phyloP scores from a whole-genome alignment of 1,140 invertebrate species.

The Drosophila biarmipes region DNA sequence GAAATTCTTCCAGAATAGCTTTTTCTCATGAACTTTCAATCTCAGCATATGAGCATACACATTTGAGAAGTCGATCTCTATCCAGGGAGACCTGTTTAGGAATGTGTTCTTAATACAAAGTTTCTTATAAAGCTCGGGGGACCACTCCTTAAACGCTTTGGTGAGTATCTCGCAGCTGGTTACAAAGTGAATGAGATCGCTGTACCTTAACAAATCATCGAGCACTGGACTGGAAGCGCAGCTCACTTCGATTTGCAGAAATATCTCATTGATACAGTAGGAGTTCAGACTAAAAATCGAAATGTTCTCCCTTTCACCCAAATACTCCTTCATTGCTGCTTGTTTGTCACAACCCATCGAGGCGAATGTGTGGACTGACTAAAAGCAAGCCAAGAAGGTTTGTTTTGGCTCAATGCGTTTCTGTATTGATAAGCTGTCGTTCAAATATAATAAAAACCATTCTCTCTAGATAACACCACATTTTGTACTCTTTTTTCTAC shows the following conservation, averaged over 20 bases:
- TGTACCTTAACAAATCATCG: not conserved
- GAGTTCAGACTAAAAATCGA: not conserved
- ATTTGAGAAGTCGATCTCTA: not conserved
- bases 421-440: not conserved
- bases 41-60: not conserved
- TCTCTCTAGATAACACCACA: not conserved
- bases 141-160: not conserved
- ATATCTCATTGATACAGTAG: slow-evolving; percentile 3
- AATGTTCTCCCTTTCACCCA: not conserved
- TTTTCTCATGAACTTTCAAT: not conserved
- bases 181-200: not conserved
- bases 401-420: not conserved
- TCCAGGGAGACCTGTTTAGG: not conserved
- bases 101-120: not conserved
- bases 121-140: not conserved
- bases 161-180: not conserved
- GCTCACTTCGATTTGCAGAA: not conserved
- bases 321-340: not conserved
- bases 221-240: not conserved
- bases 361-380: not conserved
- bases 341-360: not conserved
- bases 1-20: not conserved
- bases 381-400: not conserved
- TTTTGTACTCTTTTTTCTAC: not conserved
- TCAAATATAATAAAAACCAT: not conserved